A percentile compares a stretch with the other conserved stretches of the same genome.
These are phyloP conservation scores for Nanger granti DNA, from an alignment of 2,113 vertebrate genomes.

Conservation along the genomic window DNA sequence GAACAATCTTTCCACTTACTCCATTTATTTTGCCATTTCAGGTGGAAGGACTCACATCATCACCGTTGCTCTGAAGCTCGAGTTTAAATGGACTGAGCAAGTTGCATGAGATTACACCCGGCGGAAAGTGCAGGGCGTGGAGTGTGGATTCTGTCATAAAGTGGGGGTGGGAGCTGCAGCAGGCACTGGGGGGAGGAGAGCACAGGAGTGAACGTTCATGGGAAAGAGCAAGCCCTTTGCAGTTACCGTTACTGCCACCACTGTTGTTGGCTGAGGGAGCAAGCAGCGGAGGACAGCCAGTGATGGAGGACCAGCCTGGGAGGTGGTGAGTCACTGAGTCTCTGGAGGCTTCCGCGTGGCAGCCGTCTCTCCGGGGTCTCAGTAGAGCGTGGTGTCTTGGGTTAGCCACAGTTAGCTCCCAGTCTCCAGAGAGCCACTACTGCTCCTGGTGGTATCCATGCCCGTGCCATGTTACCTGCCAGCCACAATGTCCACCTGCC, in stretches of 20 bases:
- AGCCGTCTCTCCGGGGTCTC: neutral
- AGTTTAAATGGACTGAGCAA: neutral
- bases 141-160: neutral
- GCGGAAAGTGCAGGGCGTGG: fast-evolving
- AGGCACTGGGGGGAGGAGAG: fast-evolving
- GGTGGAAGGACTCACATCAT: neutral
- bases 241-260: neutral
- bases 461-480: neutral
- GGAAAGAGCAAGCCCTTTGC: neutral
- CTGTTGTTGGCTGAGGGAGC: neutral
- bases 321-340: neutral
- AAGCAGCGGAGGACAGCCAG: neutral
- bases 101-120: neutral
- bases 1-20: neutral
- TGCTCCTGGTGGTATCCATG: neutral
- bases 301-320: fast-evolving
- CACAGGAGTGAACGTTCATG: fast-evolving
- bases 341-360: fast-evolving
- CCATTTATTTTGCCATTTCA: neutral
- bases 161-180: neutral
- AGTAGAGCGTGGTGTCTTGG: neutral
- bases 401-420: neutral
- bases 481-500: neutral
- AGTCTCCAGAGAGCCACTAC: neutral
- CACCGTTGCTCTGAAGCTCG: neutral